Conservation (phyloP, 2,113 vertebrate species). For the Rhinichthys klamathensis region DNA sequence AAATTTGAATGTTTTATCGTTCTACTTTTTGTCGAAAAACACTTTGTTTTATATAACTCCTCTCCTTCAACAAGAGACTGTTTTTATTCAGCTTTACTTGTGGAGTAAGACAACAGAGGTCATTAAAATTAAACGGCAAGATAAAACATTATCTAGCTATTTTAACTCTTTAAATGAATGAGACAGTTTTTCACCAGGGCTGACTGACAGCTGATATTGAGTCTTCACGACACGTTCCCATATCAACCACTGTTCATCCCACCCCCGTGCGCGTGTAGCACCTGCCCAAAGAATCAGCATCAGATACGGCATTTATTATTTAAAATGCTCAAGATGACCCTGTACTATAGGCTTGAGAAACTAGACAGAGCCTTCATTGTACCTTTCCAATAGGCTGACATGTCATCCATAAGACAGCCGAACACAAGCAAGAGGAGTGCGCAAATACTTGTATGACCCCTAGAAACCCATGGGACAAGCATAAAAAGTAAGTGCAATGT, state of each 20-base stretch:
- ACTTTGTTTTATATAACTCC: not conserved
- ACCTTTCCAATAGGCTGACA: not conserved
- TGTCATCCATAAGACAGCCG: not conserved
- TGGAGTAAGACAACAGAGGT: not conserved
- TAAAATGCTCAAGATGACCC: slow-evolving; percentile 20
- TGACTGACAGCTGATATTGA: slow-evolving; percentile 2
- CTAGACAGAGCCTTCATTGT: slow-evolving; percentile 4
- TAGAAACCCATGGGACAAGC: not conserved
- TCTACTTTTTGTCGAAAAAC: not conserved
- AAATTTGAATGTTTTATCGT: slow-evolving; percentile 71
- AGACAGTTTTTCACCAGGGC: not conserved
- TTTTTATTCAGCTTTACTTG: not conserved
- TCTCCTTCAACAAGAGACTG: not conserved
- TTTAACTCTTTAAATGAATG: not conserved
- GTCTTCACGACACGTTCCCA: slow-evolving; percentile 21
- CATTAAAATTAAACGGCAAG: not conserved
- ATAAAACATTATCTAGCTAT: not conserved
- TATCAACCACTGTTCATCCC: slow-evolving; percentile 58
- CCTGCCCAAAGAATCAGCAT: slow-evolving; percentile 30
- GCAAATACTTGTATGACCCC: not conserved
- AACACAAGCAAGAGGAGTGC: not conserved
- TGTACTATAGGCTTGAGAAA: not conserved
- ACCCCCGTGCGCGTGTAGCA: slow-evolving; percentile 39
- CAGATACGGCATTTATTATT: slow-evolving; percentile 63
- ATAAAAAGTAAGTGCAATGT: slow-evolving; percentile 15